These are phyloP conservation scores for Drosophila borborema DNA, from an alignment of 2,888 invertebrate genomes.

Conservation along the genomic window DNA sequence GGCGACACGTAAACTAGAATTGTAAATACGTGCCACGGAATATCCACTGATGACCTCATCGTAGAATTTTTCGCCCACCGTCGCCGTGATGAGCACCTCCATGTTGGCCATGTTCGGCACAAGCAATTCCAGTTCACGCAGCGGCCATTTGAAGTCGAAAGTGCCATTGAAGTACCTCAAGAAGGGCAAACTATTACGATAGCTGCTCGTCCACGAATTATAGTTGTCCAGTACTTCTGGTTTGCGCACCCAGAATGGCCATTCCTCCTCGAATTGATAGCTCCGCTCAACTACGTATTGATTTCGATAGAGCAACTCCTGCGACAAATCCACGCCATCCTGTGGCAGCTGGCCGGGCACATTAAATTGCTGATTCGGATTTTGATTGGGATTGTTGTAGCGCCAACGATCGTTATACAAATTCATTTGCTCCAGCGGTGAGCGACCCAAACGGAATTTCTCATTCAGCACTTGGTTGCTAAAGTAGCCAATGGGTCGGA, in stretches of 20 bases:
- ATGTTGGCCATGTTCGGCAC: slow-evolving; percentile 88
- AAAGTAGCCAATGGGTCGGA: slow-evolving; percentile 89
- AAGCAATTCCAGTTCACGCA: slow-evolving; percentile 88
- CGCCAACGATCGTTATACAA: slow-evolving; percentile 67
- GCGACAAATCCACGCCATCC: slow-evolving; percentile 65
- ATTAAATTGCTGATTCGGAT: slow-evolving; percentile 60
- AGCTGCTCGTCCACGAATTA: slow-evolving; percentile 83
- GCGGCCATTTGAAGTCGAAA: slow-evolving; percentile 94
- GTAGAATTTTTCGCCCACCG: slow-evolving; percentile 94
- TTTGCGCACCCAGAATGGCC: slow-evolving; percentile 92
- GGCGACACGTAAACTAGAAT: slow-evolving; percentile 92
- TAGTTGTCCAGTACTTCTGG: slow-evolving; percentile 86
- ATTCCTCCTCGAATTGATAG: slow-evolving; percentile 92
- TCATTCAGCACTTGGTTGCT: slow-evolving; percentile 87
- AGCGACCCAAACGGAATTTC: slow-evolving; percentile 85
- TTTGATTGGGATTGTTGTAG: slow-evolving; percentile 72
- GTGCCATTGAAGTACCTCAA: slow-evolving; percentile 94
- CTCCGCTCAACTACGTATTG: slow-evolving; percentile 89
- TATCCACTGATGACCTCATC: slow-evolving; percentile 93
- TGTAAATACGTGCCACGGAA: slow-evolving; percentile 94
- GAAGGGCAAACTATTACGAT: slow-evolving; percentile 88
- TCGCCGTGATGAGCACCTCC: slow-evolving; percentile 93
- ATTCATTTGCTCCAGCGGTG: slow-evolving; percentile 74
- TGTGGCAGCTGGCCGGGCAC: slow-evolving; percentile 55
- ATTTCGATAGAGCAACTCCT: slow-evolving; percentile 85